Evolutionary conservation across 1,140 invertebrate species (phyloP), one percentile per base, ranked within the genome.

Genomic region (Grapholita molesta): DNA sequence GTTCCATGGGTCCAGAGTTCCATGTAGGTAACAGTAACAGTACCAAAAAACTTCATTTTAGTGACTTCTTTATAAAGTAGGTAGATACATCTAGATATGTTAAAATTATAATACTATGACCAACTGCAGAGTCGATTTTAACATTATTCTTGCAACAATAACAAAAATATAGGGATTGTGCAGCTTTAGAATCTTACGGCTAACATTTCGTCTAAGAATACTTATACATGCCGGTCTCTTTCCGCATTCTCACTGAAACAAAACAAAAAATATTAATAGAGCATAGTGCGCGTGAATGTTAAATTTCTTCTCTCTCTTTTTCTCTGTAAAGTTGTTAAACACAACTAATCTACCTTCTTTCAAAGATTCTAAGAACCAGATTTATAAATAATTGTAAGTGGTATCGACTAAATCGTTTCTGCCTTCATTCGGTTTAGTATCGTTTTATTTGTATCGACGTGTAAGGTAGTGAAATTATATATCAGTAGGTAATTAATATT

Each of bases 231-330:
- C 88, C 88, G 25, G 86, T 90, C 76, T 89, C 88, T 72, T 85
- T 85, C 23, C 88, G 88, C 86, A 89, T 90, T 71, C 88, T 78
- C 88, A 90, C 88, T 90, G 88, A 52, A 80, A 89, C 77, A 74
- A 77, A 76, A 75, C 52, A 70, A 57, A 30, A 33, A 30, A 2
- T 2, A 48, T 48, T 48, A 48, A 21, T 48, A 48, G 15, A 18
- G 7, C 42, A 48, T 12, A n/a, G 7, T 21, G 18, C 18, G 3
- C 21, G 18, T 21, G 21, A 21, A 9, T 48, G 2, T 7, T 4
- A 21, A 15, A 7, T 21, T 21, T 6, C 8, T 8, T 2, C 42
- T 48, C 18, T 18, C 18, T 7, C 5, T 2, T 48, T 48, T 48
- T 21, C 0, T 21, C 18, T 48, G 42, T 48, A 48, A 48, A 48